Percentiles rank a stretch among this genome's conserved stretches.
phyloP scores from a whole-genome alignment of 2,113 vertebrate species.

The Arothron firmamentum region DNA sequence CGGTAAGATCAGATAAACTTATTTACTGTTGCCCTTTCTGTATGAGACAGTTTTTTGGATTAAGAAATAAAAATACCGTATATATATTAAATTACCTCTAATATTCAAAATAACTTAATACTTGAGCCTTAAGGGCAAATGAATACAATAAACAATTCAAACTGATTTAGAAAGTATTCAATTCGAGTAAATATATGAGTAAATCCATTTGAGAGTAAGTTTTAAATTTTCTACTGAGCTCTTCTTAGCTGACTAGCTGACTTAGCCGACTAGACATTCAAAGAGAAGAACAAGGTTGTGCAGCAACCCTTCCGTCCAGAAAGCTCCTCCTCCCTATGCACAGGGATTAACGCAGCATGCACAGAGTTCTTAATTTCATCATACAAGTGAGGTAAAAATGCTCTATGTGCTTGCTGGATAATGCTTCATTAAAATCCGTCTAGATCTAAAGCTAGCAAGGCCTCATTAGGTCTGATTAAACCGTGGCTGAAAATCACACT shows the following conservation, averaged over 20 bases:
- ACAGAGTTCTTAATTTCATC: conserved; percentile 12
- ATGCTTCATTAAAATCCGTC: conserved; percentile 31
- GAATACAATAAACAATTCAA: not conserved
- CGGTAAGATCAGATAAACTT: conserved; percentile 16
- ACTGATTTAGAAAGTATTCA: not conserved
- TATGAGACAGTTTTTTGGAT: too few species aligned
- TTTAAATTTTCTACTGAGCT: not conserved
- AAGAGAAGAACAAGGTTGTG: not conserved
- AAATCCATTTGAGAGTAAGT: not conserved
- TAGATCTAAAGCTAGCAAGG: conserved; percentile 40
- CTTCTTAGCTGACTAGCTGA: too few species aligned
- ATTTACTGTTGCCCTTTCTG: not conserved
- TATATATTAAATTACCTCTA: too few species aligned
- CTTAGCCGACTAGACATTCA: too few species aligned
- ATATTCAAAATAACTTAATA: too few species aligned
- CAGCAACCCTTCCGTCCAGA: not conserved
- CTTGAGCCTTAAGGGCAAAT: not conserved
- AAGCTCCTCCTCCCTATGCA: not conserved
- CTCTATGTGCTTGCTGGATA: conserved; percentile 14
- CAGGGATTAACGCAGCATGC: not conserved
- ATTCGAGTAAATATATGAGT: not conserved
- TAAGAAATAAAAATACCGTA: too few species aligned
- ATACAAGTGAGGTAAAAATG: conserved; percentile 39
- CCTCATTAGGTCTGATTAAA: conserved; percentile 62
- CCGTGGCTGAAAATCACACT: conserved; percentile 41